A percentile compares a stretch with the other conserved stretches of the same genome.
Evolutionary conservation across 2,113 vertebrate genomes (phyloP).

Genomic region (Eptesicus fuscus): DNA sequence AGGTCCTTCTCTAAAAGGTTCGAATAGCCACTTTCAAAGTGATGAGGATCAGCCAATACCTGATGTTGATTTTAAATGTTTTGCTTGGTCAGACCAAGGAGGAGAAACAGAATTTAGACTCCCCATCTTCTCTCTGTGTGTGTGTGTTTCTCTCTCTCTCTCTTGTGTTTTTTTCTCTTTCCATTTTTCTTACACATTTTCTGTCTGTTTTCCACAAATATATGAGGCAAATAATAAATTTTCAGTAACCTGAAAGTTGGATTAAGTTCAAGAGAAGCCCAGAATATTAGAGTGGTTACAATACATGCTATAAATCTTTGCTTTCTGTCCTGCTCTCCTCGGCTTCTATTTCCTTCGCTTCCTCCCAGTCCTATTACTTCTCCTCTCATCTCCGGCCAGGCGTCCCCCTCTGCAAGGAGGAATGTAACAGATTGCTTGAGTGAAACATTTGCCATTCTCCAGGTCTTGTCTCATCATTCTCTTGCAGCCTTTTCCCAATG

Average conservation of each 20-base stretch:
- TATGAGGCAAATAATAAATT: constrained; percentile 48
- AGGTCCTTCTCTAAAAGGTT: constrained; percentile 22
- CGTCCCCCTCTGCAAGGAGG: not conserved
- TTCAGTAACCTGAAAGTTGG: constrained; percentile 37
- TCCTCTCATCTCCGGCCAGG: constrained; percentile 11
- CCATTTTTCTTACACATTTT: constrained; percentile 42
- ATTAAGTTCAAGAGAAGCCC: constrained; percentile 36
- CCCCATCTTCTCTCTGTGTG: not conserved
- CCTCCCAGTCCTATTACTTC: not conserved
- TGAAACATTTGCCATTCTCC: constrained; percentile 54
- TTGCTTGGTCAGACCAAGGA: constrained; percentile 45
- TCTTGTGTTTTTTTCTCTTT: not conserved
- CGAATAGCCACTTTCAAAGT: constrained; percentile 54
- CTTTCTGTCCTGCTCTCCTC: not conserved
- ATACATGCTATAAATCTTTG: constrained; percentile 8
- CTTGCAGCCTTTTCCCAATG: constrained; percentile 40
- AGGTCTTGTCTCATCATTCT: constrained; percentile 58
- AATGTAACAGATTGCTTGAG: constrained; percentile 57
- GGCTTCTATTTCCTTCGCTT: not conserved
- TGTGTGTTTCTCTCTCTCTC: not conserved
- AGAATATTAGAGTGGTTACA: not conserved
- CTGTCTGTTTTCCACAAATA: constrained; percentile 26
- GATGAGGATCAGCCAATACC: constrained; percentile 30
- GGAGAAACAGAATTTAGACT: constrained; percentile 19
- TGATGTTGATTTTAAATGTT: constrained; percentile 53